Base-by-base conservation (phyloP, 2,888 invertebrate genomes). In the Caradrina kadenii region DNA sequence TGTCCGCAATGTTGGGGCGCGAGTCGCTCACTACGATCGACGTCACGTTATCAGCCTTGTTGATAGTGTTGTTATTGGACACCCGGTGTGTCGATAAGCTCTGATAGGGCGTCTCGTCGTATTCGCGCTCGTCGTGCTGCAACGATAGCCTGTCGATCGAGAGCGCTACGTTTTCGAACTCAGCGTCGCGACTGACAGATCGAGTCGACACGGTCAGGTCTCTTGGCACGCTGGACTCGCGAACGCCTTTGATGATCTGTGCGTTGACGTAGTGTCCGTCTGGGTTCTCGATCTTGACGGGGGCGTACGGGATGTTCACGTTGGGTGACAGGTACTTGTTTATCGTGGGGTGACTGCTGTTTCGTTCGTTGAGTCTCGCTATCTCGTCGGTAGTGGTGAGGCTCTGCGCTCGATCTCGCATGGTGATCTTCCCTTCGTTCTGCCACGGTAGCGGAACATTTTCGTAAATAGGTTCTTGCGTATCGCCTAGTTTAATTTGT, bases 381-480 rank as follows among this genome's bases (percentile, higher is more conserved):
- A 96, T 96, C 65, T 97, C 97, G 11, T 97, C 97, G 0, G 97
- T 97, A 0, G 97, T 97, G 59, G 97, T 97, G 39, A 97, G 96
- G 80, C 97, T 97, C 48, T 97, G 97, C 4, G 97, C 97, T 48
- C 97, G 90, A 58, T 94, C 93, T n/a, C 96, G 85, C 87, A 91
- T 91, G 0, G 85, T 83, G 4, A 86, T 75, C 49, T 90, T 90
- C 1, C 88, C 89, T 61, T 94, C 94, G 75, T 87, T 92, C 55
- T 96, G 96, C 97, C 97, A 97, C 0, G 97, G 97, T 39, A 97
- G 88, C 0, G 98, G 98, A 10, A 98, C 97, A 89, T 98, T 98
- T 87, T 98, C 98, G 89, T 98, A 98, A 76, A 98, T 98, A 0
- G 98, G 98, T 87, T 98, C 98, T 17, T 97, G 95, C 0, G 96